Evolutionary conservation across 2,797 vertebrate genomes (phyloP).

Genomic region (Peromyscus nudipes): DNA sequence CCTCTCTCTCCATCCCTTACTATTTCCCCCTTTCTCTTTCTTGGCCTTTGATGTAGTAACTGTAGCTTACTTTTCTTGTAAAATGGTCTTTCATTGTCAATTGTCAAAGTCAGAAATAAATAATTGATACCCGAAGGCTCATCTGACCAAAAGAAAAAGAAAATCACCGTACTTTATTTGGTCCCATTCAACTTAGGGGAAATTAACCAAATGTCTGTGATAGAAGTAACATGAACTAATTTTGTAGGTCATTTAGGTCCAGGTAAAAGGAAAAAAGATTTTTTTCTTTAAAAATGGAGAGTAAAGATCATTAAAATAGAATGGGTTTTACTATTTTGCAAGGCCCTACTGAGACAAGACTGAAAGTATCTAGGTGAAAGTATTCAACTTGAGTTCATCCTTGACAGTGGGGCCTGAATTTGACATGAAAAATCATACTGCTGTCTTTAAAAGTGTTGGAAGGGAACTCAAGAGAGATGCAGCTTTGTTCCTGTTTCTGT

Average conservation of each 20-base stretch:
- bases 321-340: not conserved
- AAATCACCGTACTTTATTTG: not conserved
- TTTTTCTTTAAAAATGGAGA: not conserved
- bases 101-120: not conserved
- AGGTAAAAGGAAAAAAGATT: not conserved
- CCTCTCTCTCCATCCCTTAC: not conserved
- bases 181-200: not conserved
- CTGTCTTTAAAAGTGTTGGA: not conserved
- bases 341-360: not conserved
- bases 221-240: not conserved
- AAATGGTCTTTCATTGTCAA: not conserved
- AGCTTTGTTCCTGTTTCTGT: not conserved
- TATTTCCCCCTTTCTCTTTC: no score
- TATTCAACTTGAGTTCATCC: not conserved
- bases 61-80: not conserved
- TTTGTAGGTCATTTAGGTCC: not conserved
- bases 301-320: not conserved
- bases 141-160: not conserved
- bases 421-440: not conserved
- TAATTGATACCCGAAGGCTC: not conserved
- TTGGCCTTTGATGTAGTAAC: not conserved
- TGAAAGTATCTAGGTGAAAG: fast-evolving
- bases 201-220: not conserved
- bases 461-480: not conserved
- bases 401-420: fast-evolving